Base-by-base conservation (phyloP, 2,113 vertebrate species). In the Aythya baeri region DNA sequence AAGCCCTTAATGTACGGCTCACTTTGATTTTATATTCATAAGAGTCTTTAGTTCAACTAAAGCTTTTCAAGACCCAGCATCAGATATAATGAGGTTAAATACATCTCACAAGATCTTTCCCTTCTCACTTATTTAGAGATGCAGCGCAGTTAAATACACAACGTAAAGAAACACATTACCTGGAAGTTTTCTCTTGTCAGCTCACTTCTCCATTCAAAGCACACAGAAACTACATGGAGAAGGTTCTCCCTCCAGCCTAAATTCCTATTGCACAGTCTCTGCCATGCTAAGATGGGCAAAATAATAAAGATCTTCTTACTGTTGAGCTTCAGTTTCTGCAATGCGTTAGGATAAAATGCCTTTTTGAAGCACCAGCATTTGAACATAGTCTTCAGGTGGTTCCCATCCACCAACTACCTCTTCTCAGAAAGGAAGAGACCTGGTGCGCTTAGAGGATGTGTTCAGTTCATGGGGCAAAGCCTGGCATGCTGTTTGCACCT, bases 21-120 rank as follows among this genome's bases (percentile, higher is more conserved):
- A 44, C 93, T 97, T 96, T 97, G 93, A 97, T 95, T 97, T 97
- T 95, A 90, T 93, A 94, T 97, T 97, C 88, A 90, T 83, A 93
- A 97, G 94, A 97, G 93, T 89, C 93, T 97, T 97, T 94, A 93
- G 86, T 82, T 97, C 89, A 88, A 94, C 97, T 96, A 97, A 97
- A 97, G 88, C 83, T 97, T 90, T 91, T 94, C 92, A 82, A 94
- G 95, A 96, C 81, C 86, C 91, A 43, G 88, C 89, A 95, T 95
- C 90, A 91, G 93, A 79, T 92, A 85, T 83, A 97, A 96, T 86
- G 92, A 97, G 91, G 88, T 93, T 91, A 89, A 97, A 88, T 83
- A 68, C 88, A 89, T 95, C 92, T 96, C 85, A 59, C 76, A 90
- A 78, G 78, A 81, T 92, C 79, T 89, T 94, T 94, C 88, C 89